Percentiles rank a stretch among this genome's conserved stretches.
These are phyloP conservation scores for Diloba caeruleocephala DNA, from an alignment of 2,888 invertebrate species.

Conservation along the genomic window DNA sequence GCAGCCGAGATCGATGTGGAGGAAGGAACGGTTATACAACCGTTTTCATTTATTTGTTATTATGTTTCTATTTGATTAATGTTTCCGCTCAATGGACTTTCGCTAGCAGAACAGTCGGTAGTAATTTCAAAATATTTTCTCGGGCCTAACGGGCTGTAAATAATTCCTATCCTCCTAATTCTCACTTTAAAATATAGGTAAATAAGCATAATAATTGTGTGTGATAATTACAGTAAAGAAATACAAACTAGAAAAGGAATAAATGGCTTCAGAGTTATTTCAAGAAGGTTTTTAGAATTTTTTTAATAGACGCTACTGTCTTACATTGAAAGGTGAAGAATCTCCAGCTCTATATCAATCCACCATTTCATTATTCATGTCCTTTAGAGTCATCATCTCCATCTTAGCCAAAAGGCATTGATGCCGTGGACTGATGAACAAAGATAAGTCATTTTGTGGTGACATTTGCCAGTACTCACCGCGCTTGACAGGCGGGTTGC, in stretches of 20 bases:
- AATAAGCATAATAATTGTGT: too few species aligned
- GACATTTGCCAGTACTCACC: too few species aligned
- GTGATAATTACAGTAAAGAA: not conserved
- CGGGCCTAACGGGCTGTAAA: too few species aligned
- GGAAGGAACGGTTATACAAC: slow-evolving; percentile 34
- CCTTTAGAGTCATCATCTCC: too few species aligned
- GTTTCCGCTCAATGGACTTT: not conserved
- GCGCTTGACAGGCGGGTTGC: too few species aligned
- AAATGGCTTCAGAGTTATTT: not conserved
- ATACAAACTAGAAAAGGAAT: not conserved
- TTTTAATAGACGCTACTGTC: not conserved
- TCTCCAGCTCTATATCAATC: not conserved
- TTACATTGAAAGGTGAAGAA: not conserved
- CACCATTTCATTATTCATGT: not conserved
- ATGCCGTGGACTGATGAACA: too few species aligned
- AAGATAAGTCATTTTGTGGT: too few species aligned
- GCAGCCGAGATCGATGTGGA: slow-evolving; percentile 46
- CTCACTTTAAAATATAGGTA: too few species aligned
- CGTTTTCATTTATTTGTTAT: slow-evolving; percentile 31
- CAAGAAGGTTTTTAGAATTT: not conserved
- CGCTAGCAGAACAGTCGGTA: not conserved
- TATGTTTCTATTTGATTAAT: slow-evolving; percentile 6
- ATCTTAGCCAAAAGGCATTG: too few species aligned
- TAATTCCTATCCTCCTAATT: too few species aligned
- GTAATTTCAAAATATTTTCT: not conserved